Conservation (phyloP, 2,113 vertebrate genomes). For the Eidolon helvum region DNA sequence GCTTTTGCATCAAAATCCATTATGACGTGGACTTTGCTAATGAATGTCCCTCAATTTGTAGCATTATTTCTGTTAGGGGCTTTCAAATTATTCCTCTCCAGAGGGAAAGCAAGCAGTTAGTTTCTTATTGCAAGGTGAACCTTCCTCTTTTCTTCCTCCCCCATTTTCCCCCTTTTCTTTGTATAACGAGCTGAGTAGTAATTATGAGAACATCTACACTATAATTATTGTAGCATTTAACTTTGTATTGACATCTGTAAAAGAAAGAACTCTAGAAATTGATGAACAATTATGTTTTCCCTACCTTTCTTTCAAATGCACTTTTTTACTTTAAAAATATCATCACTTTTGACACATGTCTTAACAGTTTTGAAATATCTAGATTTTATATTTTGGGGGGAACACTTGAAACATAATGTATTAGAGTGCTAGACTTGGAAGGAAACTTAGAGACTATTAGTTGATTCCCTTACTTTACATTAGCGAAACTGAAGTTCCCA, state of each 20-base stretch:
- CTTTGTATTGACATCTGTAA: conserved; percentile 84
- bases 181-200: conserved; percentile 78
- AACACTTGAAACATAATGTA: conserved; percentile 45
- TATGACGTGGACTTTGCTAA: not conserved
- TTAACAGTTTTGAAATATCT: conserved; percentile 71
- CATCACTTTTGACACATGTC: conserved; percentile 58
- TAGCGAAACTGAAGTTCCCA: not conserved
- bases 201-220: conserved; percentile 84
- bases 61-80: not conserved
- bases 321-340: conserved; percentile 63
- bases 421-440: not conserved
- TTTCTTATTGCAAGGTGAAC: conserved; percentile 91
- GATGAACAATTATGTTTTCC: conserved; percentile 80
- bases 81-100: conserved; percentile 78
- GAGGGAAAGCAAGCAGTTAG: conserved; percentile 90
- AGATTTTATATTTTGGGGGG: conserved; percentile 45
- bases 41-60: not conserved
- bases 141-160: conserved; percentile 54
- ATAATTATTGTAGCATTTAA: conserved; percentile 84
- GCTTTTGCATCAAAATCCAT: not conserved
- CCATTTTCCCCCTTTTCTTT: conserved; percentile 71
- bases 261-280: conserved; percentile 80
- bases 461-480: not conserved
- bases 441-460: not conserved
- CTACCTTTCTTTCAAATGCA: conserved; percentile 63